Evolutionary conservation across 2,797 vertebrate genomes (phyloP).

Genomic region (Lacerta viridis): DNA sequence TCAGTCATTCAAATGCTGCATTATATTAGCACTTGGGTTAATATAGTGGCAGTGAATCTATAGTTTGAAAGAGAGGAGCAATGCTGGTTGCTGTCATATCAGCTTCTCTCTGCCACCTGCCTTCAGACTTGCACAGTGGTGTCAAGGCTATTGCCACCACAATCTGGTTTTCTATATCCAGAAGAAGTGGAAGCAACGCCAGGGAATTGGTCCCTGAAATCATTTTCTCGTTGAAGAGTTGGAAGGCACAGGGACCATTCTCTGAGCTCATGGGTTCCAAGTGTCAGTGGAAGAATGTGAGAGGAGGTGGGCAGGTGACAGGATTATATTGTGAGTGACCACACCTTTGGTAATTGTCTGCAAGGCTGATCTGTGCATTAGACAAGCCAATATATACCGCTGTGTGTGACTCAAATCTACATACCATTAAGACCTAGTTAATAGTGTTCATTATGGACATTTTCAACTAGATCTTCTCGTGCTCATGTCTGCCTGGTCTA

Average conservation of each 20-base stretch:
- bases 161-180: neutral
- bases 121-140: neutral
- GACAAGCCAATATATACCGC: neutral
- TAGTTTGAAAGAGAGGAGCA: neutral
- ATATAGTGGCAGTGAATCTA: too few species aligned
- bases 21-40: too few species aligned
- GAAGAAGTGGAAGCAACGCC: neutral
- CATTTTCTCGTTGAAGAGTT: neutral
- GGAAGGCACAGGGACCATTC: neutral
- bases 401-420: neutral
- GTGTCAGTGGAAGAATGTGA: neutral
- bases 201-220: neutral
- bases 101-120: neutral
- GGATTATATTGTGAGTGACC: neutral
- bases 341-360: neutral
- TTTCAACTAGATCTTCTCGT: neutral
- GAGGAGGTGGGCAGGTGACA: neutral
- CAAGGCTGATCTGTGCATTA: neutral
- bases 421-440: neutral
- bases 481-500: neutral
- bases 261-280: neutral
- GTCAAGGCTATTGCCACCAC: neutral
- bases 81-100: neutral
- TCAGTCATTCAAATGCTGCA: too few species aligned
- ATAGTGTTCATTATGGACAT: neutral